Evolutionary conservation across 2,113 vertebrate species (phyloP), one percentile per base, ranked within the genome.

Genomic region (Lepisosteus osseus): DNA sequence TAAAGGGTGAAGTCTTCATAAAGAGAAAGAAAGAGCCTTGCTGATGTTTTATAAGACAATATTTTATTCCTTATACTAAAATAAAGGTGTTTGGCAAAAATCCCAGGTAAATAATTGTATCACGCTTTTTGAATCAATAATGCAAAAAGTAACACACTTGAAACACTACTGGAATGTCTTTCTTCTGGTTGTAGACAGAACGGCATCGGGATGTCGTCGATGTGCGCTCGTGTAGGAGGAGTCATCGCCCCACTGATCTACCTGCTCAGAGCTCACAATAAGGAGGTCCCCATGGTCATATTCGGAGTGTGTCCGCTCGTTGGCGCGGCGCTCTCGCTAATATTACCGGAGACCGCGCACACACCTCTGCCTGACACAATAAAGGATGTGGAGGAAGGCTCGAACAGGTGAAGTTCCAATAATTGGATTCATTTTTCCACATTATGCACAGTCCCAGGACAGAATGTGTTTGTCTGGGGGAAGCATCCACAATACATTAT

Each of bases 181-280:
- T 62, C 54, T 56, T 74, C 45, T 67, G 6, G 11, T 9, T 56
- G 1, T 77, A 91, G 90, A 73, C 90, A 91, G 76, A 89, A 77
- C 14, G 87, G 87, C 14, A 89, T 91, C 12, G 90, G 88, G 0
- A 79, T 91, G 1, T 72, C 82, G 15, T 91, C 87, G 61, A 86
- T 86, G 87, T 90, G 84, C 9, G 89, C 87, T 3, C 82, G 89
- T 3, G 68, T 13, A 0, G 88, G 88, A 0, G 86, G 90, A 0
- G 85, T 86, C 42, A 74, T 89, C 69, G 81, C 84, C 4, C 88
- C 86, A 43, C 72, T 90, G 73, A 77, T 90, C 69, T 69, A 84
- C 73, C 80, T 90, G 1, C 59, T 88, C 63, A 78, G 61, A 68
- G 13, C 13, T 14, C 41, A 80, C 71, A 81, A 75, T 61, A 79